Conservation (phyloP, 2,797 vertebrate genomes). For the Strix occidentalis region DNA sequence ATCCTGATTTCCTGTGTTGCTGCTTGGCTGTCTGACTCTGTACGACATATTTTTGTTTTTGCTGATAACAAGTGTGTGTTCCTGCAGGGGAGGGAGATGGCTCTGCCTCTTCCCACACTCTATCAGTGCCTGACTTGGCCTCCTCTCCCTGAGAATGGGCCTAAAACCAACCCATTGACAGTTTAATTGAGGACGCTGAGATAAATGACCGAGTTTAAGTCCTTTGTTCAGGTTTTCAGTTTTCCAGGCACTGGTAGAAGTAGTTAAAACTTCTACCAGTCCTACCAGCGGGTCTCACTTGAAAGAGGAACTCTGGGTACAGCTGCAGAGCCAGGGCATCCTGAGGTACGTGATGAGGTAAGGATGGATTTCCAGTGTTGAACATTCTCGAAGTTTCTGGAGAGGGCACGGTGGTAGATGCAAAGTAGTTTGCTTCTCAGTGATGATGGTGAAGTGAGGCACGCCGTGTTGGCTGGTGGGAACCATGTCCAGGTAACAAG, state of each 20-base stretch:
- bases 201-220: background rate
- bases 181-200: background rate
- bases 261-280: background rate
- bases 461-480: fast-evolving
- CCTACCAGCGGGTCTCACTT: fast-evolving
- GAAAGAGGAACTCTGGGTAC: no score
- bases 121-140: background rate
- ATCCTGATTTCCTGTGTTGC: background rate
- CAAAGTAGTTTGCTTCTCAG: fast-evolving
- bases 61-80: background rate
- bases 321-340: background rate
- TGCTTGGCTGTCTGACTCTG: no score
- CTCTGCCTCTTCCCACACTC: background rate
- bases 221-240: background rate
- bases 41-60: fast-evolving
- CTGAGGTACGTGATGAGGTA: background rate
- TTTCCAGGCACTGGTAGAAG: background rate
- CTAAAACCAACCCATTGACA: background rate
- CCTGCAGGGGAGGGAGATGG: background rate
- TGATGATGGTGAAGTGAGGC: background rate
- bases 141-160: background rate
- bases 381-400: fast-evolving
- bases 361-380: background rate
- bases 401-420: fast-evolving
- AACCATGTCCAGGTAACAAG: background rate